Conservation (phyloP, 2,113 vertebrate genomes). For the Psophia crepitans region DNA sequence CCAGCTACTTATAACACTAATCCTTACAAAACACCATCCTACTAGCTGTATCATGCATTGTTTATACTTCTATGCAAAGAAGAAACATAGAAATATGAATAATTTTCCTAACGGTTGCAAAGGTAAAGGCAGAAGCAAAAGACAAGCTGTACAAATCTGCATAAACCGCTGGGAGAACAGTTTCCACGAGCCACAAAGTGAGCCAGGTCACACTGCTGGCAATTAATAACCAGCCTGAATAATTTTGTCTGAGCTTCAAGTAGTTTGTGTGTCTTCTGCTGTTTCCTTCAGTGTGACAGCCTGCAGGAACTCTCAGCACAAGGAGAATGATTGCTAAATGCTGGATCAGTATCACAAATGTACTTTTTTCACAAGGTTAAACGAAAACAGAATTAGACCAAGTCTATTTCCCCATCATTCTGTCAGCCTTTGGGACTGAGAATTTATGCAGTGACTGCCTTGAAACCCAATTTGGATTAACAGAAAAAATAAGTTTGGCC, state of each 20-base stretch:
- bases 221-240: neutral
- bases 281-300: neutral
- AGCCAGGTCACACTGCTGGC: neutral
- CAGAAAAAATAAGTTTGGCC: neutral
- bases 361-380: conserved; percentile 35
- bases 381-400: neutral
- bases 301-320: neutral
- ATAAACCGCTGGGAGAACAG: neutral
- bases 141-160: neutral
- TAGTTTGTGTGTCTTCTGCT: neutral
- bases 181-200: neutral
- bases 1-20: neutral
- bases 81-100: neutral
- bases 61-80: neutral
- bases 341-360: neutral
- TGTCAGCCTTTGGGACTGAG: neutral
- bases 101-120: neutral
- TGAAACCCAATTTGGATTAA: conserved; percentile 39
- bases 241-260: neutral
- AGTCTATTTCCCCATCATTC: neutral
- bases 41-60: neutral
- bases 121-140: neutral
- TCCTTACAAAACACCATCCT: neutral
- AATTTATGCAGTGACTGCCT: neutral
- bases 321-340: neutral